A percentile compares a stretch with the other conserved stretches of the same genome.
These are phyloP conservation scores for Tiliacea aurago DNA, from an alignment of 2,888 invertebrate genomes.

Conservation along the genomic window DNA sequence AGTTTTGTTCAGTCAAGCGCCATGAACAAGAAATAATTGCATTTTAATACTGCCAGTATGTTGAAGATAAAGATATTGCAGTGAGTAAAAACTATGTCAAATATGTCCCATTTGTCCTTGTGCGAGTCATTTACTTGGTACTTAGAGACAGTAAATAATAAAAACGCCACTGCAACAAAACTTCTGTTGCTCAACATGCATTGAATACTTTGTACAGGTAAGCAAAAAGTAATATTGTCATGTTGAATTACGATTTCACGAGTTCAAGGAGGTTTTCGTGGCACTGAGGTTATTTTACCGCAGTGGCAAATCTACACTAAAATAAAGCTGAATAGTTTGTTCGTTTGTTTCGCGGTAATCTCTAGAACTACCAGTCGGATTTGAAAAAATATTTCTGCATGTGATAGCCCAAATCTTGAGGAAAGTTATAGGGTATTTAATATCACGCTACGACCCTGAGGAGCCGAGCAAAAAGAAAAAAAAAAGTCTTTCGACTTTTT, in stretches of 20 bases:
- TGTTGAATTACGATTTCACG: constrained; percentile 34
- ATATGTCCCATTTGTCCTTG: constrained; percentile 58
- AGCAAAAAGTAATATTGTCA: constrained; percentile 50
- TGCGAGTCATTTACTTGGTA: constrained; percentile 54
- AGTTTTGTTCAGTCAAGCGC: constrained; percentile 26
- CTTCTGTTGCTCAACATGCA: constrained; percentile 56
- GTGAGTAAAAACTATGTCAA: constrained; percentile 52
- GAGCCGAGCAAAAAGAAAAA: no score
- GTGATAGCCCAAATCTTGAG: no score
- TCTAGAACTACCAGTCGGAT: no score
- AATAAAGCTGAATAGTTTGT: no score
- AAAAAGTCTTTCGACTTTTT: no score
- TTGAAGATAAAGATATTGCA: constrained; percentile 47
- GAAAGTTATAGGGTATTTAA: no score
- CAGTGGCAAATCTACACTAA: neutral
- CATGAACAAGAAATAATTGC: constrained; percentile 20
- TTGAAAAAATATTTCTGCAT: no score
- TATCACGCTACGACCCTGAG: no score
- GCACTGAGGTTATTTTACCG: constrained; percentile 19
- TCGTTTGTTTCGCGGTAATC: no score
- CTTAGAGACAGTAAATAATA: constrained; percentile 52
- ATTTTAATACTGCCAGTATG: constrained; percentile 32
- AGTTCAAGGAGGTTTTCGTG: constrained; percentile 41
- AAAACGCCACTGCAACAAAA: constrained; percentile 52
- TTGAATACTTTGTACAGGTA: constrained; percentile 44